A percentile compares a stretch with the other conserved stretches of the same genome.
phyloP scores from a whole-genome alignment of 1,140 invertebrate genomes.

The Chelonus insularis region DNA sequence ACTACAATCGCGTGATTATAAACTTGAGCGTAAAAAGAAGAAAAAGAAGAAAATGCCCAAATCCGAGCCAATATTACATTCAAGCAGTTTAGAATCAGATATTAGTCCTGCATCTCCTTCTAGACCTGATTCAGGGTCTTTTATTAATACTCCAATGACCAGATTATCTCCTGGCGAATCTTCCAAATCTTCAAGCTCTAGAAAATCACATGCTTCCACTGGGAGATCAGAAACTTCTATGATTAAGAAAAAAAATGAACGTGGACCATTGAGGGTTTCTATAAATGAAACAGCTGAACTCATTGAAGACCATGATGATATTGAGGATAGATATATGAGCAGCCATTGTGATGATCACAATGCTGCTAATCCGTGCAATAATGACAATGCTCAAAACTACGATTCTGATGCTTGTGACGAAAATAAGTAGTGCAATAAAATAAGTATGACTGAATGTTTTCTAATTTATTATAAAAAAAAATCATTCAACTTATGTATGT shows the following conservation, averaged over 20 bases:
- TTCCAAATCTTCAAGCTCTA: constrained; percentile 40
- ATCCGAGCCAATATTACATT: constrained; percentile 24
- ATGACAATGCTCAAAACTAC: constrained; percentile 16
- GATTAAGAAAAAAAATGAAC: constrained; percentile 50
- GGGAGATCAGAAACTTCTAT: constrained; percentile 32
- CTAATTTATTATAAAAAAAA: no score
- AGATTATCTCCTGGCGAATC: constrained; percentile 37
- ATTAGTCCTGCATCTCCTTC: constrained; percentile 40
- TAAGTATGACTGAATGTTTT: no score
- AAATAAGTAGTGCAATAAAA: background rate
- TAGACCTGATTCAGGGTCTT: constrained; percentile 47
- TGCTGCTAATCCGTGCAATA: constrained; percentile 15
- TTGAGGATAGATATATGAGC: constrained; percentile 41
- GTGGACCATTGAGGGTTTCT: constrained; percentile 55
- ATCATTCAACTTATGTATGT: no score
- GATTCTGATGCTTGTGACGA: background rate
- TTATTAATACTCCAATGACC: constrained; percentile 47
- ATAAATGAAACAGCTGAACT: constrained; percentile 63
- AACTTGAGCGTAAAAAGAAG: constrained; percentile 31
- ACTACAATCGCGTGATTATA: constrained; percentile 22
- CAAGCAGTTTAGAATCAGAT: constrained; percentile 47
- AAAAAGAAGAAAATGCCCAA: constrained; percentile 31
- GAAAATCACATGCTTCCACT: constrained; percentile 35
- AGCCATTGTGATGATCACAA: constrained; percentile 17
- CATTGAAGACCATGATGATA: constrained; percentile 55